phyloP scores from a whole-genome alignment of 2,797 vertebrate genomes.

The Gobio occitaniae region DNA sequence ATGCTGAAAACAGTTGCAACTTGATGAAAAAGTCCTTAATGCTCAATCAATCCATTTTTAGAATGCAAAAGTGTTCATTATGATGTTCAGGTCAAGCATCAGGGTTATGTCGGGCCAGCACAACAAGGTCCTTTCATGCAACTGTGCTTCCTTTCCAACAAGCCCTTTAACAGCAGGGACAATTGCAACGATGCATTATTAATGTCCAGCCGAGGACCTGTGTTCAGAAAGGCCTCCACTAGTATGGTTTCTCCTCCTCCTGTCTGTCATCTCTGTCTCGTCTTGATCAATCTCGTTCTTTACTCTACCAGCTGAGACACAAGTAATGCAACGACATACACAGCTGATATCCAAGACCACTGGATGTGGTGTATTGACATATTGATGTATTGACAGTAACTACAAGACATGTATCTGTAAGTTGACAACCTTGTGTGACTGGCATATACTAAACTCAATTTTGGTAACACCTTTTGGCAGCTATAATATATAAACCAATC shows the following conservation, averaged over 20 bases:
- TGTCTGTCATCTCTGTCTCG: neutral
- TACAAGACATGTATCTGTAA: neutral
- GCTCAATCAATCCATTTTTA: neutral
- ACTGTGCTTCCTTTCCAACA: constrained; percentile 60
- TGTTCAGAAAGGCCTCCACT: neutral
- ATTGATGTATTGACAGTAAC: neutral
- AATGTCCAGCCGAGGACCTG: constrained; percentile 35
- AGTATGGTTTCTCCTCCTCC: neutral
- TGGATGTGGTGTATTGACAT: neutral
- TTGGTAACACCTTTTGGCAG: neutral
- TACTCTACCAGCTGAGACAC: neutral
- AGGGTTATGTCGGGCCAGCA: neutral
- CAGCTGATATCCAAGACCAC: constrained; percentile 24
- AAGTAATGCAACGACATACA: constrained; percentile 26
- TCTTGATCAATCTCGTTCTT: constrained; percentile 11
- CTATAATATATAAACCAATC: too few relatives aligned
- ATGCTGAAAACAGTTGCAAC: neutral
- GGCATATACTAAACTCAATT: neutral
- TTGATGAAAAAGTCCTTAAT: neutral
- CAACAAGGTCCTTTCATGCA: neutral
- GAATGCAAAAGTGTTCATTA: neutral
- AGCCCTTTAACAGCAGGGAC: constrained; percentile 55
- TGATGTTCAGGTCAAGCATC: neutral
- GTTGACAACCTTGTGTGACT: neutral
- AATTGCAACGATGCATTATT: constrained; percentile 65